Conservation (phyloP, 2,113 vertebrate genomes). For the Notarius quadriscutis region DNA sequence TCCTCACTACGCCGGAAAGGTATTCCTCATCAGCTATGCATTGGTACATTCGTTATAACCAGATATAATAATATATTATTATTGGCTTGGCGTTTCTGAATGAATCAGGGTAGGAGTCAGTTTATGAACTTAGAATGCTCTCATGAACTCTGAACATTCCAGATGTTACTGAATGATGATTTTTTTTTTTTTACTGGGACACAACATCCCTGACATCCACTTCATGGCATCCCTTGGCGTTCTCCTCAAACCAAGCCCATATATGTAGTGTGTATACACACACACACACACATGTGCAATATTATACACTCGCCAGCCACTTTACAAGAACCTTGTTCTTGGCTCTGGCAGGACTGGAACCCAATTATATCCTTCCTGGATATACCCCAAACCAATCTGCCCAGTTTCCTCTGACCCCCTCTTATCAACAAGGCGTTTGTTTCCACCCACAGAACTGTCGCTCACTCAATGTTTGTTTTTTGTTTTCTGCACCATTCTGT, state of each 20-base stretch:
- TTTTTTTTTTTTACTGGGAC: background rate
- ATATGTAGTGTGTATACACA: background rate
- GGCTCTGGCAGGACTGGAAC: no score
- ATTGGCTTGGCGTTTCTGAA: background rate
- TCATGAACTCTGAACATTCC: background rate
- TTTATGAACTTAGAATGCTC: background rate
- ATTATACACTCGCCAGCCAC: no score
- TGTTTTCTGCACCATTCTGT: no score
- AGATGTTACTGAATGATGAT: background rate
- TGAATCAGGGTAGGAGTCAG: background rate
- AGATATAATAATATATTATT: background rate
- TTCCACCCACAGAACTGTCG: no score
- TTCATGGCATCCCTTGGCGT: background rate
- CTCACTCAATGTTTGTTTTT: no score
- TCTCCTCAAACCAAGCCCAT: background rate
- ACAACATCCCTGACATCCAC: no score
- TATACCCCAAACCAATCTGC: no score
- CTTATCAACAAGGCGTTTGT: no score
- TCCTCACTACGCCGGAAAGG: slow-evolving; percentile 81
- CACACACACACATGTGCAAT: no score
- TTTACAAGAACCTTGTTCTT: no score
- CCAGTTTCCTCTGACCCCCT: no score
- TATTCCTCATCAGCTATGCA: slow-evolving; percentile 46
- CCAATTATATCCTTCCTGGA: no score
- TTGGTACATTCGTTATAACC: background rate